Evolutionary conservation across 2,797 vertebrate genomes (phyloP).

Genomic region (Xenops minutus): DNA sequence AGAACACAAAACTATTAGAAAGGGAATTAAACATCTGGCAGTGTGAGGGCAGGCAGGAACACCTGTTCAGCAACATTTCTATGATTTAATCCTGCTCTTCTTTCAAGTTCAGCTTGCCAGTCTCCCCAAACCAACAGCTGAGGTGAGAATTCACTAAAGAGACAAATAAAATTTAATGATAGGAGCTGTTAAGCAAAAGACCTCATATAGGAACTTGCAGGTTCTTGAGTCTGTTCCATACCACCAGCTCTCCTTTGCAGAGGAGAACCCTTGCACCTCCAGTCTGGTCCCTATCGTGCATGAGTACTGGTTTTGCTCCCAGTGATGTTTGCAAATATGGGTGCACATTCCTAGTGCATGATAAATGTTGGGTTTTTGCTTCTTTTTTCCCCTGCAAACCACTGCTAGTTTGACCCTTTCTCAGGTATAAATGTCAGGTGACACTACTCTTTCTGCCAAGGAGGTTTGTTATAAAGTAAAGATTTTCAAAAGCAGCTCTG

Average conservation of each 20-base stretch:
- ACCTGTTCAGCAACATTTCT: background rate
- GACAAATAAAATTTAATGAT: background rate
- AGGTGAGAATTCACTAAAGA: background rate
- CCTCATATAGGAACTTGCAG: background rate
- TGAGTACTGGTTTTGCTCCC: background rate
- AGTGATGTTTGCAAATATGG: rapidly evolving
- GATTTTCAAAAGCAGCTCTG: background rate
- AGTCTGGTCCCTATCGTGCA: background rate
- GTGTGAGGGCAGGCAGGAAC: background rate
- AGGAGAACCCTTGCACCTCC: background rate
- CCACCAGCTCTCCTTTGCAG: background rate
- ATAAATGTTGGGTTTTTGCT: rapidly evolving
- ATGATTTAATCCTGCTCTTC: background rate
- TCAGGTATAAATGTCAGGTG: background rate
- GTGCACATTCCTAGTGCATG: background rate
- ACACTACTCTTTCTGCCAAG: background rate
- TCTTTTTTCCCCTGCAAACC: background rate
- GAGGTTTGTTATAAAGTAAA: background rate
- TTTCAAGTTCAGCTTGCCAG: background rate
- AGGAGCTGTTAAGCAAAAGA: background rate
- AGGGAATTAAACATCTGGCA: background rate
- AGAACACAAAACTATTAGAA: background rate
- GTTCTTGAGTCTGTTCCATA: background rate
- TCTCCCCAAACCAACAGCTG: background rate
- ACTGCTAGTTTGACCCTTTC: background rate